Evolutionary conservation across 2,113 vertebrate species (phyloP).

Genomic region (Ciconia maguari): DNA sequence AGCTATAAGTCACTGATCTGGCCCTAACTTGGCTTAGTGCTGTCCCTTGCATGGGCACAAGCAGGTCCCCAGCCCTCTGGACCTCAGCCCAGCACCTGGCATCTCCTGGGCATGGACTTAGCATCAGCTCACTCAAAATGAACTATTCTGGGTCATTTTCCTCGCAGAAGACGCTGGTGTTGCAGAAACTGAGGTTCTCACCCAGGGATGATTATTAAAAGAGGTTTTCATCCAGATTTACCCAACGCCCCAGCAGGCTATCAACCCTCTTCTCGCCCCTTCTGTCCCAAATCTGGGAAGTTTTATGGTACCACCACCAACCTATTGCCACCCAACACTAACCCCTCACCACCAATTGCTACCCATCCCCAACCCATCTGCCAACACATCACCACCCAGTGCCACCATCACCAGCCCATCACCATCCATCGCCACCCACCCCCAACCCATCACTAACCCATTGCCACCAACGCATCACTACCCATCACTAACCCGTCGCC

Average conservation of each 20-base stretch:
- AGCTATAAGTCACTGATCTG: neutral
- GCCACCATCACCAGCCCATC: too few relatives aligned
- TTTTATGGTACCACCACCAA: neutral
- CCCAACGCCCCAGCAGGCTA: neutral
- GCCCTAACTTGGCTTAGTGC: neutral
- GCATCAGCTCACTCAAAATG: neutral
- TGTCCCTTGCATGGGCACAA: fast-evolving
- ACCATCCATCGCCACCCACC: neutral
- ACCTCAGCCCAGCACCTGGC: neutral
- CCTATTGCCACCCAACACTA: neutral
- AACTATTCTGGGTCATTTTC: neutral
- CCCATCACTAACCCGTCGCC: neutral
- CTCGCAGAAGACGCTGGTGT: neutral
- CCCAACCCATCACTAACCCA: neutral
- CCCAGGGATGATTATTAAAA: neutral
- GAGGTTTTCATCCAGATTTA: neutral
- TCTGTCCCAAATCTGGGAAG: neutral
- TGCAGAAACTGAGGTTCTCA: neutral
- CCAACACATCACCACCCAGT: neutral
- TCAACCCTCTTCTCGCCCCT: neutral
- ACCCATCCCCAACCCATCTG: neutral
- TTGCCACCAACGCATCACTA: neutral
- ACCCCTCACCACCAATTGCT: neutral
- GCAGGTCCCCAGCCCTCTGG: neutral
- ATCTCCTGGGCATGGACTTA: neutral